Conservation (phyloP, 2,113 vertebrate genomes). For the Amazona guildingii region DNA sequence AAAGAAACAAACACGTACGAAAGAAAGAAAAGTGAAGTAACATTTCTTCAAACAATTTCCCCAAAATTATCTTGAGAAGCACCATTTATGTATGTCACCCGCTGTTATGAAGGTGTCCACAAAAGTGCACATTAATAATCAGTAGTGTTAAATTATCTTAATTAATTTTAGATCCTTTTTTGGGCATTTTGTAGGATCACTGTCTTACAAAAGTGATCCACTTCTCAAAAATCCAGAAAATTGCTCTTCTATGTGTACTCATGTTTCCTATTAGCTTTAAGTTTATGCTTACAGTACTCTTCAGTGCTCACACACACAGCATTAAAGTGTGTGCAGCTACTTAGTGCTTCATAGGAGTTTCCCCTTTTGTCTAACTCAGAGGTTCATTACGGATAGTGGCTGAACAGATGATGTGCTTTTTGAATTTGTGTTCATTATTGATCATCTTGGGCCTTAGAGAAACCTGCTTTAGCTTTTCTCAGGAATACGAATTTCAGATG, state of each 20-base stretch:
- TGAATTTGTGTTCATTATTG: neutral
- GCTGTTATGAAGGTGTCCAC: neutral
- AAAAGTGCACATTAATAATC: neutral
- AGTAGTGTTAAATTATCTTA: neutral
- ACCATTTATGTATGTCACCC: neutral
- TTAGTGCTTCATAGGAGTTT: neutral
- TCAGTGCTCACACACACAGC: too few species aligned
- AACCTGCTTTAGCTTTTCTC: neutral
- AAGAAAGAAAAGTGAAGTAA: neutral
- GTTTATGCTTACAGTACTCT: neutral
- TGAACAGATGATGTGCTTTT: neutral
- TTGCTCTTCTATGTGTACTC: accelerated
- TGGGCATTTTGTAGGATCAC: accelerated
- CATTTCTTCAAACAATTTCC: neutral
- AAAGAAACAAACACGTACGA: neutral
- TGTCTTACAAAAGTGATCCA: accelerated
- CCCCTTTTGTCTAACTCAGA: neutral
- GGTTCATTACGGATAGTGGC: neutral
- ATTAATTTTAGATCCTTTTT: neutral
- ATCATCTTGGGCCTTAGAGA: neutral
- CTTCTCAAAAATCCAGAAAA: neutral
- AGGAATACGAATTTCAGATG: neutral
- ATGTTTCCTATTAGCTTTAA: neutral
- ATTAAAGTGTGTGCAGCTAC: neutral
- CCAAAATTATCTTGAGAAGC: neutral